phyloP scores from a whole-genome alignment of 2,888 invertebrate species.

The Podotricha telesiphe region DNA sequence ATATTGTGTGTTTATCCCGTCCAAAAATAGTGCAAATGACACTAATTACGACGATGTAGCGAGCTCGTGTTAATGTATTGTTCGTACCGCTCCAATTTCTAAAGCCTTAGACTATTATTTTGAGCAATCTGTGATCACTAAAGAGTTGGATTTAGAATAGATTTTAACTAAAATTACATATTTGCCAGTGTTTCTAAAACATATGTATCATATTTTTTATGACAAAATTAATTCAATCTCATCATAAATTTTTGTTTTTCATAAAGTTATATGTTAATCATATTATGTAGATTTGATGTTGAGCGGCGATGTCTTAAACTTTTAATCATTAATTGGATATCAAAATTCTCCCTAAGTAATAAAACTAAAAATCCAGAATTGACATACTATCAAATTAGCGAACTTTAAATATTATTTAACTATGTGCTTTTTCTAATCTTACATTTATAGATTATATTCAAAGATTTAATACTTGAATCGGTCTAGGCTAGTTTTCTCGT shows the following conservation, averaged over 20 bases:
- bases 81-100: constrained; percentile 68
- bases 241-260: constrained; percentile 1
- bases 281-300: constrained; percentile 19
- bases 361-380: constrained; percentile 6
- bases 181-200: not conserved
- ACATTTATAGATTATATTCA: not conserved
- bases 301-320: not conserved
- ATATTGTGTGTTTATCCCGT: constrained; percentile 72
- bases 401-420: not conserved
- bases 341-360: constrained; percentile 10
- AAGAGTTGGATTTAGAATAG: not conserved
- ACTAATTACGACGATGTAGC: constrained; percentile 77
- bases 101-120: constrained; percentile 51
- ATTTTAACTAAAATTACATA: not conserved
- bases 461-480: not conserved
- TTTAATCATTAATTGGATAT: constrained; percentile 13
- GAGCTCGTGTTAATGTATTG: constrained; percentile 70
- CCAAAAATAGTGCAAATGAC: constrained; percentile 82
- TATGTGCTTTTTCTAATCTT: not conserved
- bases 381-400: not conserved
- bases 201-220: not conserved
- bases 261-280: constrained; percentile 15
- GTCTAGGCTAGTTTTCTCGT: not conserved
- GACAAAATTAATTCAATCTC: not conserved
- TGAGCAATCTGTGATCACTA: not conserved